Evolutionary conservation across 2,888 invertebrate species (phyloP).

Genomic region (Hydroisotoma schaefferi): DNA sequence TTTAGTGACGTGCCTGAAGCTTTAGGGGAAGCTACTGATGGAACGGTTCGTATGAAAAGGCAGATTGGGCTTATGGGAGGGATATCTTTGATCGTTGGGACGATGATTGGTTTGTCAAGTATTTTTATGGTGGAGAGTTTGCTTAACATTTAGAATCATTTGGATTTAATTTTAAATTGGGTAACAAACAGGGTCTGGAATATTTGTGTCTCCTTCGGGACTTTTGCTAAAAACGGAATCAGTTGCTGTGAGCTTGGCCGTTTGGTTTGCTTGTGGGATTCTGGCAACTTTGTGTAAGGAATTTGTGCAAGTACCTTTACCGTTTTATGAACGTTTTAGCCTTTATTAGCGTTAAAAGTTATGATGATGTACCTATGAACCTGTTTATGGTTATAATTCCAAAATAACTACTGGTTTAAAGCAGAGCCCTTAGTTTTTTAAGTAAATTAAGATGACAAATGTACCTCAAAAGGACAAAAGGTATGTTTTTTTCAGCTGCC

Average conservation of each 20-base stretch:
- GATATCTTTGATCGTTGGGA: slow-evolving; percentile 97
- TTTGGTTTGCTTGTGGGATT: slow-evolving; percentile 91
- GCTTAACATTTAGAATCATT: background rate
- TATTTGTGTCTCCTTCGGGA: slow-evolving; percentile 96
- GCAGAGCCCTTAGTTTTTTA: too few species aligned
- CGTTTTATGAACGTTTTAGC: too few species aligned
- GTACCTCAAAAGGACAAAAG: too few species aligned
- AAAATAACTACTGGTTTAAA: too few species aligned
- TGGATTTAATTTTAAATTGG: background rate
- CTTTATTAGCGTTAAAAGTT: too few species aligned
- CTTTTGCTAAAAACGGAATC: slow-evolving; percentile 86
- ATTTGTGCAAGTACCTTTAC: background rate
- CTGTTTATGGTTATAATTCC: too few species aligned
- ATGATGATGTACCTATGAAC: too few species aligned
- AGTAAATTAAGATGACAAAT: too few species aligned
- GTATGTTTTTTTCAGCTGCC: slow-evolving; percentile 68
- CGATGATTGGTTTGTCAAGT: slow-evolving; percentile 82
- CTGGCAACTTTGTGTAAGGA: slow-evolving; percentile 79
- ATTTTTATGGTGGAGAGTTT: background rate
- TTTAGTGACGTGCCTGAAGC: slow-evolving; percentile 13
- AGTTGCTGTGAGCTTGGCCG: slow-evolving; percentile 88
- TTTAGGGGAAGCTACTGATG: slow-evolving; percentile 20
- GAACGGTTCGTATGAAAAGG: slow-evolving; percentile 63
- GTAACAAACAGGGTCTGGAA: slow-evolving; percentile 76
- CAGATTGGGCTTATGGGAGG: slow-evolving; percentile 98